Base-by-base conservation (phyloP, 53 echinoderm and acorn worm species). In the Antedon mediterranea region DNA sequence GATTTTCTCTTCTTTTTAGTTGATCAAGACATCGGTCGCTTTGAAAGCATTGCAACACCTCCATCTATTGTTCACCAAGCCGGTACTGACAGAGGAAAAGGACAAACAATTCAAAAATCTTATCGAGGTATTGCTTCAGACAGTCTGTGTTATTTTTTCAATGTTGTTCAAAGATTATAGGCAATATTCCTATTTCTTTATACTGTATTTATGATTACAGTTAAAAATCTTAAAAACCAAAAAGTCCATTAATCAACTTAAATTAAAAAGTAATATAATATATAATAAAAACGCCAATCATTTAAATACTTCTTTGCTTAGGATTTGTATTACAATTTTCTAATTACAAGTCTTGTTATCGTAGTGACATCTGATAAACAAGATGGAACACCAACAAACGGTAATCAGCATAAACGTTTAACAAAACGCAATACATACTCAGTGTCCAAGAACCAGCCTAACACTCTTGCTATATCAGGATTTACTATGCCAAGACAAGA, bases 61-160 rank as follows among this genome's bases (percentile, higher is more conserved):
- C 89, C 81, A 83, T 74, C 76, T 71, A 73, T 71, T 18, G 87
- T 90, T 30, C 81, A 87, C 72, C 91, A 94, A 75, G 43, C 81
- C 28, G 95, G 87, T 13, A 73, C 70, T 0, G 95, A 91, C 31
- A 94, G 72, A 81, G 87, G 89, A 77, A 89, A 83, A 87, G 95
- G 91, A 0, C 95, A 94, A n/a, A 77, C 78, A 13, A 70, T 94
- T 28, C 82, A 86, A 18, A 94, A 79, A 81, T 83, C 87, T 82
- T 79, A 83, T 71, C 89, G 85, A 80, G 95, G 94, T 94, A 73
- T 74, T 72, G 43, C 3, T n/a, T n/a, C n/a, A n/a, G n/a, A n/a
- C n/a, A n/a, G n/a, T n/a, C n/a, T n/a, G n/a, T n/a, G n/a, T n/a
- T n/a, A n/a, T n/a, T n/a, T n/a, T n/a, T n/a, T n/a, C n/a, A n/a